Percentiles rank a stretch among this genome's conserved stretches.
Conservation (phyloP, 2,113 vertebrate species). For the Prionailurus bengalensis region DNA sequence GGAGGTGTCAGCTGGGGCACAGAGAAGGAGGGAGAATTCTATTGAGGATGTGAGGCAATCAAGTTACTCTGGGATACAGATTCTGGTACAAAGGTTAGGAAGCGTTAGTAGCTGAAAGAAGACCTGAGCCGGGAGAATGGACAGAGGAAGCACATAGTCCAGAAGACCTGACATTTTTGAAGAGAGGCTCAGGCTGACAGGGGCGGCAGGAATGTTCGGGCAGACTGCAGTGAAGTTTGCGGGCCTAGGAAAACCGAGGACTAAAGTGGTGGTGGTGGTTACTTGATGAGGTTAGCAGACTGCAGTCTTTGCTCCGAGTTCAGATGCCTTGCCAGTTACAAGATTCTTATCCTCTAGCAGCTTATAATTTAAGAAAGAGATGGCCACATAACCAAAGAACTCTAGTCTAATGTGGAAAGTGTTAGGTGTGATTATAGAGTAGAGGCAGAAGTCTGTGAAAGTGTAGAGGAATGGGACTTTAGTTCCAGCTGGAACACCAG, state of each 20-base stretch:
- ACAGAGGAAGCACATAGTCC: not conserved
- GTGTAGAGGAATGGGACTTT: not conserved
- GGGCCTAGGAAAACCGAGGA: not conserved
- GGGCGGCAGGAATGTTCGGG: not conserved
- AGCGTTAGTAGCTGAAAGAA: conserved; percentile 23
- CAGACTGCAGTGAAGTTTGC: not conserved
- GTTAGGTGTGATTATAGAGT: not conserved
- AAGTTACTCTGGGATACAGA: not conserved
- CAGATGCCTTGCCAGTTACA: not conserved
- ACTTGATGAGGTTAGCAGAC: conserved; percentile 27
- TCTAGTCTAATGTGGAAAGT: not conserved
- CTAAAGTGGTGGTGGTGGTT: not conserved
- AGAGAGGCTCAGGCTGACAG: not conserved
- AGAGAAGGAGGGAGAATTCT: not conserved
- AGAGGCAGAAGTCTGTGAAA: not conserved
- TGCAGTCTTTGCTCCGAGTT: not conserved
- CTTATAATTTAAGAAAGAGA: conserved; percentile 36
- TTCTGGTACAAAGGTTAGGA: not conserved
- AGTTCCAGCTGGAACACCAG: not conserved
- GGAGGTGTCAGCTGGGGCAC: not conserved
- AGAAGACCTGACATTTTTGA: not conserved
- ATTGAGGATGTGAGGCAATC: not conserved
- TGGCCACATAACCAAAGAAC: not conserved
- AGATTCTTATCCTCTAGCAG: not conserved
- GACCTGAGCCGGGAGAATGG: not conserved